Base-by-base conservation (phyloP, 1,140 invertebrate genomes). In the Wiebesia pumilae region DNA sequence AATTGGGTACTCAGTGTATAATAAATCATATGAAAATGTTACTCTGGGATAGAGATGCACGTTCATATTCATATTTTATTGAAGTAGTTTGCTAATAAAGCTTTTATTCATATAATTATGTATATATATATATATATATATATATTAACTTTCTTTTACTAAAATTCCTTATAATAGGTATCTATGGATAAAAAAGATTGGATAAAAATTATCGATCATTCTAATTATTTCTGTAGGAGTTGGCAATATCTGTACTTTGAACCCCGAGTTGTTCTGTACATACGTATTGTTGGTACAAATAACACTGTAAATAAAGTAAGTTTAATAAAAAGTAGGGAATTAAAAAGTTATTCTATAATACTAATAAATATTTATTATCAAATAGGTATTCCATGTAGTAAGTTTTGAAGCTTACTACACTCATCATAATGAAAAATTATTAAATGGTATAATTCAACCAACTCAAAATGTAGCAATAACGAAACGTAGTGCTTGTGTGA, bases 241-340 rank as follows among this genome's bases (percentile, higher is more conserved):
- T 99, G 98, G 98, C 99, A 99, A 94, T 96, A 96, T 92, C 95
- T 99, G 35, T 98, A 98, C 94, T 99, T 99, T 94, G 95, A 96
- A 88, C 95, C 97, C 16, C 94, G 97, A 83, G 98, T 99, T 82
- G 98, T 99, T 75, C 95, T 96, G 89, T 99, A 96, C 93, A 97
- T 99, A 87, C 95, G 97, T 90, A 95, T 99, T 71, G 97, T 99
- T 88, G 99, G 97, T 89, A 99, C 98, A 43, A 97, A 98, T 92
- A 99, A 99, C 93, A 99, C 98, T 38, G 97, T 98, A 6, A 99
- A 99, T 94, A 97, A 98, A 93, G 96, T 96, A 90, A 91, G 87
- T 85, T 43, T 81, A 78, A 71, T 71, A 51, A 51, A 78, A 75
- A 87, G 10, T 16, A 67, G 58, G 40, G 47, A 73, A 79, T 82